phyloP scores from a whole-genome alignment of 2,888 invertebrate species.

The Aricia artaxerxes region DNA sequence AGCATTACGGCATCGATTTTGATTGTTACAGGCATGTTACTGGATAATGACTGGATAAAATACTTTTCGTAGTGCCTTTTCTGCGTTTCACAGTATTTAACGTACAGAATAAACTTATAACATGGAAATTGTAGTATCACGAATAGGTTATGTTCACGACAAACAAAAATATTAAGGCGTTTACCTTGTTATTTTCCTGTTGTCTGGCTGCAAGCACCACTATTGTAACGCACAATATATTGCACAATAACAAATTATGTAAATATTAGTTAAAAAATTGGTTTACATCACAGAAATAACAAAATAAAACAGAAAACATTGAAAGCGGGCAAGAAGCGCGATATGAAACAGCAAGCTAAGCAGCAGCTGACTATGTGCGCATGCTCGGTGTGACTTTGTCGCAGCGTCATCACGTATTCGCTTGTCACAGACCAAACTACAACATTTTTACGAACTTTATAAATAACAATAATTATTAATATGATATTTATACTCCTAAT shows the following conservation, averaged over 20 bases:
- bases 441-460: background rate
- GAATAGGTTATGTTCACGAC: conserved; percentile 78
- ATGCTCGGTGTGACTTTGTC: conserved; percentile 65
- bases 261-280: conserved; percentile 73
- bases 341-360: conserved; percentile 85
- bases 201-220: conserved; percentile 66
- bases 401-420: conserved; percentile 44
- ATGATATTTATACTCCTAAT: background rate
- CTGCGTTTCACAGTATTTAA: background rate
- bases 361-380: conserved; percentile 83
- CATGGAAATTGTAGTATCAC: conserved; percentile 64
- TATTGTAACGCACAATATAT: conserved; percentile 67
- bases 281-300: conserved; percentile 81
- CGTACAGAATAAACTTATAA: conserved; percentile 47
- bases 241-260: conserved; percentile 66
- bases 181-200: conserved; percentile 70
- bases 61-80: background rate
- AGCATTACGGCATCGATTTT: background rate
- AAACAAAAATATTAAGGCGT: conserved; percentile 80
- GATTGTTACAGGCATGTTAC: background rate
- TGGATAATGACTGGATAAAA: background rate
- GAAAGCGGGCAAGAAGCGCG: conserved; percentile 82
- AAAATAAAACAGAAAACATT: conserved; percentile 81
- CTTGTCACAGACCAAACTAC: conserved; percentile 17
- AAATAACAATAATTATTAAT: no score